These are phyloP conservation scores for Drosophila lacicola DNA, from an alignment of 2,888 invertebrate species.

Conservation along the genomic window DNA sequence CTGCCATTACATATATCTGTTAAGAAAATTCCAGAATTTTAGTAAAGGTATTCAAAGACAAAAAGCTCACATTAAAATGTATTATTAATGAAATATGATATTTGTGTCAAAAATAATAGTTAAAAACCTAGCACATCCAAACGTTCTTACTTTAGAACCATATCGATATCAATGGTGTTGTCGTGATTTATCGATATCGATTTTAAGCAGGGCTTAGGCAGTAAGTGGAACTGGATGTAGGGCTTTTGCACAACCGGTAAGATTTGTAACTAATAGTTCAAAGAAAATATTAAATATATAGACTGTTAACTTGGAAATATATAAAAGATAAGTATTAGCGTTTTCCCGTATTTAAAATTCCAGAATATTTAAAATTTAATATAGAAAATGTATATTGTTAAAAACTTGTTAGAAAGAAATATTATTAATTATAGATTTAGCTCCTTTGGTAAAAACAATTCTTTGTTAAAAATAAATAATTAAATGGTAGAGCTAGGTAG, in stretches of 20 bases:
- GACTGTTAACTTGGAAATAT: too few species aligned
- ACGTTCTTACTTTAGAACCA: neutral
- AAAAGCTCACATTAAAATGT: neutral
- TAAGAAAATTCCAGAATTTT: neutral
- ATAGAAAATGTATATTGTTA: too few species aligned
- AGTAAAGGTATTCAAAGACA: neutral
- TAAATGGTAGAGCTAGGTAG: too few species aligned
- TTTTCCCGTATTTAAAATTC: too few species aligned
- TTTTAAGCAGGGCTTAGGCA: neutral
- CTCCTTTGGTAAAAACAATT: too few species aligned
- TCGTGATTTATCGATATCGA: neutral
- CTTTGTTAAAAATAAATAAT: too few species aligned
- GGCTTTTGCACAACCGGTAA: neutral
- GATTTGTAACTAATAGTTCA: neutral
- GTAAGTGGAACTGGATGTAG: neutral
- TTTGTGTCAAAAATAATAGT: too few species aligned
- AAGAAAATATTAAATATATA: neutral
- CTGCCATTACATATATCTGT: neutral
- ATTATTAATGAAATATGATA: too few species aligned
- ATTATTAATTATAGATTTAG: too few species aligned
- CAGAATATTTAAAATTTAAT: too few species aligned
- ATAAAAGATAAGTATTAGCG: too few species aligned
- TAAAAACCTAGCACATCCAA: neutral
- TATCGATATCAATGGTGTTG: constrained; percentile 1
- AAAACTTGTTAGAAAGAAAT: too few species aligned